Percentiles rank a stretch among this genome's conserved stretches.
Evolutionary conservation across 2,797 vertebrate genomes (phyloP).

Genomic region (Scomberomorus guttatus): DNA sequence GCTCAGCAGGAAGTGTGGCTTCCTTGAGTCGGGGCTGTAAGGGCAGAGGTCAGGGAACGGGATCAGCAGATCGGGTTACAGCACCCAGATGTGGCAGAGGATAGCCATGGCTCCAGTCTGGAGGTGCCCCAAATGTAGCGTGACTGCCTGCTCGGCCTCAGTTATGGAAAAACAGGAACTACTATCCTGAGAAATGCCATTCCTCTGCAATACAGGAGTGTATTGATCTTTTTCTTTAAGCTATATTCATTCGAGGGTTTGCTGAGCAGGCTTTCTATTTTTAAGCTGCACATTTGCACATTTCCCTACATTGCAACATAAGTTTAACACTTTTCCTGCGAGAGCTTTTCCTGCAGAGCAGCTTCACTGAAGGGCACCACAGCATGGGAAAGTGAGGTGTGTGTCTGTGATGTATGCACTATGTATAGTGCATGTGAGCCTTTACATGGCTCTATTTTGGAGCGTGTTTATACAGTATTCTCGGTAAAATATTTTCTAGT

Average conservation of each 20-base stretch:
- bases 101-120: slow-evolving; percentile 60
- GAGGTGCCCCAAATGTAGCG: slow-evolving; percentile 64
- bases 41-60: slow-evolving; percentile 69
- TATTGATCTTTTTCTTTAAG: slow-evolving; percentile 43
- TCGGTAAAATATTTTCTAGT: slow-evolving; percentile 65
- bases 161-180: slow-evolving; percentile 39
- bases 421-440: slow-evolving; percentile 40
- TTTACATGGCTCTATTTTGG: slow-evolving; percentile 43
- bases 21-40: slow-evolving; percentile 63
- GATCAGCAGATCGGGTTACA: slow-evolving; percentile 72
- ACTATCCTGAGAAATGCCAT: slow-evolving; percentile 62
- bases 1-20: slow-evolving; percentile 78
- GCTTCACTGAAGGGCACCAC: slow-evolving; percentile 8
- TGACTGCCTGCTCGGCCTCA: slow-evolving; percentile 47
- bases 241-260: slow-evolving; percentile 29
- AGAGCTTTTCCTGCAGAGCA: not conserved
- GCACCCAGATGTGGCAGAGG: slow-evolving; percentile 76
- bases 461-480: slow-evolving; percentile 58
- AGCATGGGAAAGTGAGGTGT: slow-evolving; percentile 11
- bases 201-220: slow-evolving; percentile 14
- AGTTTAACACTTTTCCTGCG: slow-evolving; percentile 9
- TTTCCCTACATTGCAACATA: slow-evolving; percentile 18
- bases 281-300: slow-evolving; percentile 38
- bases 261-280: slow-evolving; percentile 36
- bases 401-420: not conserved